These are phyloP conservation scores for Tipula helvola DNA, from an alignment of 2,888 invertebrate genomes.

Conservation along the genomic window DNA sequence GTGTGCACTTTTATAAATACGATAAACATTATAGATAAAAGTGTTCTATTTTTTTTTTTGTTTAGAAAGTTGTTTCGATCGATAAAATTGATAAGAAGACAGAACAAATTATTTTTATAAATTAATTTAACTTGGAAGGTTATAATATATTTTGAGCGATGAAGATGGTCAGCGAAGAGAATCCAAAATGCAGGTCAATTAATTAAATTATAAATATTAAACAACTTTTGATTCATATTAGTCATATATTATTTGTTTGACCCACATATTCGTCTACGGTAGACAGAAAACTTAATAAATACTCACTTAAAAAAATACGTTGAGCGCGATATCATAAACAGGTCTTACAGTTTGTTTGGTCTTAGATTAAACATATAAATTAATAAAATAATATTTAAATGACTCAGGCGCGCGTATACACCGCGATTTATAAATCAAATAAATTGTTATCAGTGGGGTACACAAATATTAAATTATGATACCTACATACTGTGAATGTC, in stretches of 20 bases:
- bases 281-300: neutral
- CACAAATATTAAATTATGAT: neutral
- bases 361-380: neutral
- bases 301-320: neutral
- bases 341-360: neutral
- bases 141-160: neutral
- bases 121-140: neutral
- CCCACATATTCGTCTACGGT: neutral
- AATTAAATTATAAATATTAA: neutral
- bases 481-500: neutral
- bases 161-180: neutral
- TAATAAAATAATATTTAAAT: neutral
- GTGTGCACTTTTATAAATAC: neutral
- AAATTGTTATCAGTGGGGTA: neutral
- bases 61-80: neutral
- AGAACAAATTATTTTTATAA: neutral
- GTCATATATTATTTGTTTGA: neutral
- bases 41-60: neutral
- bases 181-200: neutral
- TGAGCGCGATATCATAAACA: neutral
- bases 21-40: neutral
- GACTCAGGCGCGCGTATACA: neutral
- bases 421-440: neutral
- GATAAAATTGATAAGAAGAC: neutral
- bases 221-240: neutral